These are phyloP conservation scores for Clarias macrocephalus DNA, from an alignment of 2,113 vertebrate genomes.

Conservation along the genomic window DNA sequence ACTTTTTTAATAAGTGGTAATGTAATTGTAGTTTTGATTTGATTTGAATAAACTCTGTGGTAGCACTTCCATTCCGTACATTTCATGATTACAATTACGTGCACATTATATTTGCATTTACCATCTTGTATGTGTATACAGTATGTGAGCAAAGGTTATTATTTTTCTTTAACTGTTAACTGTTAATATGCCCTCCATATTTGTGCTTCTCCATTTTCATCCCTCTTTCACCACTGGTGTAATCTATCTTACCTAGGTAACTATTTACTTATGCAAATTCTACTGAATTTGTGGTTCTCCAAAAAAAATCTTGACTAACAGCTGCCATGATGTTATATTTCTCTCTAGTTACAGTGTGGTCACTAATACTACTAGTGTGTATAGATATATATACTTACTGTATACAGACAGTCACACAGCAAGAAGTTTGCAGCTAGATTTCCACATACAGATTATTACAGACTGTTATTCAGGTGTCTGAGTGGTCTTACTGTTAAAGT, in stretches of 20 bases:
- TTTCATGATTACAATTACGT: neutral
- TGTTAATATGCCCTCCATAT: neutral
- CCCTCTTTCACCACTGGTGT: neutral
- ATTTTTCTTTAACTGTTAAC: neutral
- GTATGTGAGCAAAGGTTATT: too few relatives aligned
- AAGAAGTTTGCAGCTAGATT: conserved; percentile 42
- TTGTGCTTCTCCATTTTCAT: neutral
- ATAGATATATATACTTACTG: conserved; percentile 8
- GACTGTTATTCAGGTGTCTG: neutral
- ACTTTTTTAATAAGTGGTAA: neutral
- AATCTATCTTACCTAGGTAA: conserved; percentile 15
- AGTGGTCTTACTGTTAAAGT: conserved; percentile 31
- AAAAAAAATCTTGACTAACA: conserved; percentile 38
- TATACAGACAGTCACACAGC: conserved; percentile 45
- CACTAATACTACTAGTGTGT: conserved; percentile 7
- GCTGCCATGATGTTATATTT: conserved; percentile 35
- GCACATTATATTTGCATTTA: too few relatives aligned
- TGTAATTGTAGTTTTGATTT: neutral
- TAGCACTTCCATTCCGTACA: neutral
- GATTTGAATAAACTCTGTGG: neutral
- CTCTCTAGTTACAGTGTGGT: conserved; percentile 42
- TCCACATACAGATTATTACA: conserved; percentile 46
- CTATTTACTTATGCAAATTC: neutral
- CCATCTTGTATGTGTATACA: neutral
- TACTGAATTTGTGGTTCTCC: conserved; percentile 20